Base-by-base conservation (phyloP, 2,113 vertebrate genomes). In the Anseranas semipalmata region DNA sequence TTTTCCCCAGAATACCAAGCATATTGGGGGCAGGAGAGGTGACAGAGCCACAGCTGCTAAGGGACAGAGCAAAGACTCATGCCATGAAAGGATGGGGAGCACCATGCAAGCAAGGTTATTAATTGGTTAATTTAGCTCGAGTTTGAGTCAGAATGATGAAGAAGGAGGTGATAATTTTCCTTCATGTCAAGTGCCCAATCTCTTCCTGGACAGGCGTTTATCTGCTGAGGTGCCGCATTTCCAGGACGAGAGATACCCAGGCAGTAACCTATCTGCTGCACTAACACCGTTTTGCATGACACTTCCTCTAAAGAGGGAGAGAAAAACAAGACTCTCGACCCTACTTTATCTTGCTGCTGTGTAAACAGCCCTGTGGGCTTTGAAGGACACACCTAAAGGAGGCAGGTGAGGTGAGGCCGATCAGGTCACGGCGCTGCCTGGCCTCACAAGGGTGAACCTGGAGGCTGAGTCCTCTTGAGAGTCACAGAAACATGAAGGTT, bases 91-190 rank as follows among this genome's bases (percentile, higher is more conserved):
- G 89, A 74, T 11, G 13, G 62, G 39, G 85, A 93, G 84, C 87
- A 73, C 62, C 3, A 2, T 66, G 20, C 63, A 75, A 91, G 66
- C 66, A 37, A 37, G 32, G 21, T 6, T 87, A 82, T 85, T 85
- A 95, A 92, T 96, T 94, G 78, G 90, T 83, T 94, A n/a, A 95
- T 91, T 93, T 89, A 92, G 74, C 86, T 87, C 7, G 24, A 66
- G 66, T 89, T 93, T 70, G 78, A 75, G 30, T 1, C 2, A 85
- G 85, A 96, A 91, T 48, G 85, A 83, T 94, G 91, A 93, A 96
- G 91, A 80, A 90, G 78, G 50, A 88, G 75, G 89, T 66, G 94
- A 90, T 87, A 96, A 93, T 94, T 85, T 93, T 85, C 89, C 53
- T 87, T 37, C 7, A 0, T 96, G 96, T 96, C 94, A 73, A 82